These are phyloP conservation scores for Hydrotaea cyrtoneurina DNA, from an alignment of 2,888 invertebrate genomes.

Conservation along the genomic window DNA sequence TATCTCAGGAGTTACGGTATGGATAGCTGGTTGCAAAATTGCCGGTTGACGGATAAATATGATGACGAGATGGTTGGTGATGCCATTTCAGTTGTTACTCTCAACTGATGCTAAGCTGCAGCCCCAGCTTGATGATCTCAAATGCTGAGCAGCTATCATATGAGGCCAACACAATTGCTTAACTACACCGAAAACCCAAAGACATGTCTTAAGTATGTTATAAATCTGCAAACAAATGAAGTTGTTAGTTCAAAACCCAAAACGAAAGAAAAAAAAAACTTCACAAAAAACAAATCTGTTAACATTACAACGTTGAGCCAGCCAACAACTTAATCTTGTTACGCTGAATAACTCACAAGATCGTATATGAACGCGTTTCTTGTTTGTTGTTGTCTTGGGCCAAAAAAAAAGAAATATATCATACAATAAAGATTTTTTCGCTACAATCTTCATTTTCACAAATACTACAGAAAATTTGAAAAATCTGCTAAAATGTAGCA, in stretches of 20 bases:
- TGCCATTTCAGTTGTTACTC: neutral
- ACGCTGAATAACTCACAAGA: neutral
- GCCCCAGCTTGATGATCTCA: conserved; percentile 39
- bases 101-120: neutral
- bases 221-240: conserved; percentile 78
- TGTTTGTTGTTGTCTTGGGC: conserved; percentile 24
- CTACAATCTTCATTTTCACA: neutral
- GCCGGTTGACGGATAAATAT: neutral
- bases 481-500: conserved; percentile 41
- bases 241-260: conserved; percentile 72
- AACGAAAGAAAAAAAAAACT: conserved; percentile 1
- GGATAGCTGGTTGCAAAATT: neutral
- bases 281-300: conserved; percentile 47
- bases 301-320: conserved; percentile 47
- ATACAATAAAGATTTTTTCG: conserved; percentile 33
- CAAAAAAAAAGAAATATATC: conserved; percentile 46
- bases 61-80: neutral
- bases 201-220: conserved; percentile 69
- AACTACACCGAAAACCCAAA: conserved; percentile 20
- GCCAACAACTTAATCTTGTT: conserved; percentile 66
- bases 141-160: conserved; percentile 36
- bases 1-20: neutral
- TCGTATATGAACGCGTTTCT: conserved; percentile 1
- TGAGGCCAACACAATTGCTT: conserved; percentile 19
- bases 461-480: conserved; percentile 20